These are phyloP conservation scores for Microcebus ravelobensis DNA, from an alignment of 2,113 vertebrate species.

Conservation along the genomic window DNA sequence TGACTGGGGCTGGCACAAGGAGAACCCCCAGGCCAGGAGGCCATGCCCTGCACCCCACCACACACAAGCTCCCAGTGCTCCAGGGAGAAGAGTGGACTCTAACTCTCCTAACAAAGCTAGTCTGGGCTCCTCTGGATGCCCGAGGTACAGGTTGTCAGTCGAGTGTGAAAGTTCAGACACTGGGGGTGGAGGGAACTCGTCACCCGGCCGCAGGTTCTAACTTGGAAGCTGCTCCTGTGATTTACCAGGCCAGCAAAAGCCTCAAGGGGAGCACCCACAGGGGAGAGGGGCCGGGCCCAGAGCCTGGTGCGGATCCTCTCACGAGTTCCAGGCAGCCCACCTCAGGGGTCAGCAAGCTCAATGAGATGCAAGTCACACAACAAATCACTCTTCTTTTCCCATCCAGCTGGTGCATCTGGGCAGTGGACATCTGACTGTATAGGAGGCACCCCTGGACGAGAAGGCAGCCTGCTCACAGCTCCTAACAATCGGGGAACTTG, in stretches of 20 bases:
- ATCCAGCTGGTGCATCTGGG: neutral
- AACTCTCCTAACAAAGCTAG: neutral
- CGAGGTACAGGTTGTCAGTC: neutral
- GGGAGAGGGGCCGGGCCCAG: neutral
- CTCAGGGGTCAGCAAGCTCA: neutral
- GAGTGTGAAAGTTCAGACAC: fast-evolving
- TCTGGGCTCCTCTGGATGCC: neutral
- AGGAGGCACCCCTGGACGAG: too few species aligned
- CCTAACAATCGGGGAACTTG: neutral
- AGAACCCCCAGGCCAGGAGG: neutral
- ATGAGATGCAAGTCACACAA: neutral
- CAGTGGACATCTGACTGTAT: neutral
- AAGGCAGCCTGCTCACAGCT: neutral
- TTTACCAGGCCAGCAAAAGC: neutral
- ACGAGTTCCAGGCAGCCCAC: neutral
- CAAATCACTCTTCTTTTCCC: neutral
- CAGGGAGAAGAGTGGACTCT: neutral
- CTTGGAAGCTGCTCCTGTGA: fast-evolving
- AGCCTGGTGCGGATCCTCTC: fast-evolving
- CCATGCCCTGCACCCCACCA: neutral
- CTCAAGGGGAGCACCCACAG: too few species aligned
- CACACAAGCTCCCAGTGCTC: neutral
- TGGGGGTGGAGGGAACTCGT: neutral
- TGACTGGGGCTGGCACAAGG: neutral
- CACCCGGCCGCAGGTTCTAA: neutral